Conservation (phyloP, 2,888 invertebrate species). For the Agonum fuliginosum region DNA sequence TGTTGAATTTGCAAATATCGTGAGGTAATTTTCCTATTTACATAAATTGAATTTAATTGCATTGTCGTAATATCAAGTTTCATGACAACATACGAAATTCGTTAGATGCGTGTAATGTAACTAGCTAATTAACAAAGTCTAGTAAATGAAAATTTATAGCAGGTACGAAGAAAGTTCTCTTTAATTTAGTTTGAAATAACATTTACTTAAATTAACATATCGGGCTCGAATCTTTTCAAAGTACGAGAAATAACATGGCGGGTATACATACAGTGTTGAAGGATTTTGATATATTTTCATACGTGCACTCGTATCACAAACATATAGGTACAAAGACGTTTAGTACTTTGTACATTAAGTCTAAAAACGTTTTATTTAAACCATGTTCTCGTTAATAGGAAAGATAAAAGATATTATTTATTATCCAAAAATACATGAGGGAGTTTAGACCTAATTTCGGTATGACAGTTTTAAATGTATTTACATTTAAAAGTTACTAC, state of each 20-base stretch:
- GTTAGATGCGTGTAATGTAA: slow-evolving; percentile 50
- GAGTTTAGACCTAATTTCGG: background rate
- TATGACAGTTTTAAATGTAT: background rate
- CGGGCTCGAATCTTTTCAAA: slow-evolving; percentile 32
- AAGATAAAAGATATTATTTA: background rate
- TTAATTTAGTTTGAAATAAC: slow-evolving; percentile 58
- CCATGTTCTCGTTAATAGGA: background rate
- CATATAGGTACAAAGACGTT: background rate
- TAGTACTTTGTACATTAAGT: background rate
- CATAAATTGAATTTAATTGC: background rate
- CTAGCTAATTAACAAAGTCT: slow-evolving; percentile 54
- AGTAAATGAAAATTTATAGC: slow-evolving; percentile 58
- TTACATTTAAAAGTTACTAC: too few relatives aligned
- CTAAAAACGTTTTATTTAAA: slow-evolving; percentile 6
- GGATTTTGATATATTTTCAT: slow-evolving; percentile 27
- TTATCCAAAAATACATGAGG: background rate
- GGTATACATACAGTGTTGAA: background rate
- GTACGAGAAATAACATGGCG: background rate
- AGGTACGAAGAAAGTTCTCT: slow-evolving; percentile 50
- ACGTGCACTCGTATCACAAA: background rate
- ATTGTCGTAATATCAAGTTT: slow-evolving; percentile 1
- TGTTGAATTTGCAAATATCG: background rate
- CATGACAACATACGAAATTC: background rate
- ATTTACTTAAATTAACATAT: slow-evolving; percentile 59
- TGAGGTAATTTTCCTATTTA: background rate